Conservation (phyloP, 2,888 invertebrate species). For the Torymus aiolomorphi region DNA sequence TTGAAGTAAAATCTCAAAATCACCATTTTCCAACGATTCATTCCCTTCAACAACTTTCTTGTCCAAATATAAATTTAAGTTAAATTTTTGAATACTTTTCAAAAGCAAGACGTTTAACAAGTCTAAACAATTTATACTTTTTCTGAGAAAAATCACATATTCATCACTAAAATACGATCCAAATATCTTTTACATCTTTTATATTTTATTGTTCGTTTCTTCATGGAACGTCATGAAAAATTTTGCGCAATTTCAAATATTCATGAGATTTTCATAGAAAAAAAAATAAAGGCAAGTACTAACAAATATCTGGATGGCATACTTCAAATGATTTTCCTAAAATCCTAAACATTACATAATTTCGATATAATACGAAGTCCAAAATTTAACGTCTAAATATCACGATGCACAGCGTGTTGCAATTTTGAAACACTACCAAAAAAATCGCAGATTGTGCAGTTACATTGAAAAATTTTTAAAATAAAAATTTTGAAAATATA, state of each 20-base stretch:
- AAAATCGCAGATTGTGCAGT: slow-evolving; percentile 20
- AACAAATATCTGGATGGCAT: slow-evolving; percentile 7
- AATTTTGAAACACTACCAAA: slow-evolving; percentile 9
- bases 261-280: neutral
- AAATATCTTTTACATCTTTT: neutral
- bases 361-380: slow-evolving; percentile 9
- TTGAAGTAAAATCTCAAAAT: too few species aligned
- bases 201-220: neutral
- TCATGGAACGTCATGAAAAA: slow-evolving; percentile 7
- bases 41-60: neutral
- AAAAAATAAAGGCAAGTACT: slow-evolving; percentile 18
- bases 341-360: neutral
- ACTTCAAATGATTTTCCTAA: slow-evolving; percentile 2
- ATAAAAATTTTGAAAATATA: too few species aligned
- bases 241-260: slow-evolving; percentile 13
- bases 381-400: slow-evolving; percentile 67
- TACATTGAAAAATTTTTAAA: too few species aligned
- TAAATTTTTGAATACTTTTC: slow-evolving; percentile 52
- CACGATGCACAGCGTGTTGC: slow-evolving; percentile 62
- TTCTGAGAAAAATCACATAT: slow-evolving; percentile 1
- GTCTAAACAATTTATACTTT: slow-evolving; percentile 3
- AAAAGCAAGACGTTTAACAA: slow-evolving; percentile 28
- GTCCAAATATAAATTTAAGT: slow-evolving; percentile 59
- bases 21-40: slow-evolving; percentile 2
- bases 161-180: neutral